These are phyloP conservation scores for Cacoxenus indagator DNA, from an alignment of 2,888 invertebrate genomes.

Conservation along the genomic window DNA sequence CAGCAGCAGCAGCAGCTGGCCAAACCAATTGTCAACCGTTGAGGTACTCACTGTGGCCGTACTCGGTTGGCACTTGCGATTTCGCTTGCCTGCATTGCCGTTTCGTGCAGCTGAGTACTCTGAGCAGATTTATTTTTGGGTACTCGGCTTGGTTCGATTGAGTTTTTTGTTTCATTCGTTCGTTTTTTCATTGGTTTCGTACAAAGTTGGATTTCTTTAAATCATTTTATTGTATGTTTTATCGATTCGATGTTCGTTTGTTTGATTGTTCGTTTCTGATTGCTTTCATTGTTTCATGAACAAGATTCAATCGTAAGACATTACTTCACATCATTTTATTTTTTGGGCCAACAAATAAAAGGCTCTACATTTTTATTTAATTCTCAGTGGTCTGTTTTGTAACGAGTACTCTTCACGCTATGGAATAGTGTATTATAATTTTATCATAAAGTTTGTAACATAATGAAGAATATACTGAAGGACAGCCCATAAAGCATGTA, in stretches of 20 bases:
- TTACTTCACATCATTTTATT: too few species aligned
- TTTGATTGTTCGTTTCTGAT: constrained; percentile 37
- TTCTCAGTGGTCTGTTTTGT: too few species aligned
- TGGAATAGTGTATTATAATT: too few species aligned
- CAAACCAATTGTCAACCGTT: too few species aligned
- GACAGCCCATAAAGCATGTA: too few species aligned
- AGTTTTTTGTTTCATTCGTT: constrained; percentile 19
- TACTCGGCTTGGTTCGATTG: constrained; percentile 6
- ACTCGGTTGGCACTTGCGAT: too few species aligned
- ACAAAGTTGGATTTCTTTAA: not conserved
- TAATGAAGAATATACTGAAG: too few species aligned
- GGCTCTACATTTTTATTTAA: too few species aligned
- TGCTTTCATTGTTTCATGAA: constrained; percentile 19
- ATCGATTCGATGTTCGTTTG: constrained; percentile 25
- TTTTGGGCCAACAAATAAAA: not conserved
- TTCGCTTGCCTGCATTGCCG: not conserved
- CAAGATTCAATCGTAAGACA: too few species aligned
- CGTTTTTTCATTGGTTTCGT: constrained; percentile 1
- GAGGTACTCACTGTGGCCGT: too few species aligned
- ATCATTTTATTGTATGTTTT: constrained; percentile 19
- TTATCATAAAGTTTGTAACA: too few species aligned
- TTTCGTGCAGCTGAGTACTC: not conserved
- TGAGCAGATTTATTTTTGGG: not conserved
- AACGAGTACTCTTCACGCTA: too few species aligned
- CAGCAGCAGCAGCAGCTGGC: not conserved